phyloP scores from a whole-genome alignment of 2,113 vertebrate genomes.

The Genyomyrus donnyi region DNA sequence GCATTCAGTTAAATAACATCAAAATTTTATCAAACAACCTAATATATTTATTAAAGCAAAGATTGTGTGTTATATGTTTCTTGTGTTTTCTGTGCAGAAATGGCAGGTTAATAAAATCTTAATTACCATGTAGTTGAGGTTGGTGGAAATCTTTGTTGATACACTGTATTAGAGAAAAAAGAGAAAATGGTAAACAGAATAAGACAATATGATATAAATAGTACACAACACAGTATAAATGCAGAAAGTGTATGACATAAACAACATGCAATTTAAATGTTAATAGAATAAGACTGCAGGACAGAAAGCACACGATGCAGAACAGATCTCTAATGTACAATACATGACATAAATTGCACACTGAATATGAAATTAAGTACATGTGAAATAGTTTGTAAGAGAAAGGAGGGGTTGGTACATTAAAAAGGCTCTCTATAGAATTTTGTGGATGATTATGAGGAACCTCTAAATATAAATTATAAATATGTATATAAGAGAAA shows the following conservation, averaged over 20 bases:
- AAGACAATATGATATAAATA: neutral
- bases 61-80: neutral
- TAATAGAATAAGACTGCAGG: neutral
- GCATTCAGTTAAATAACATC: neutral
- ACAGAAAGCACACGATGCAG: neutral
- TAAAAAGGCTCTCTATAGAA: neutral
- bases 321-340: neutral
- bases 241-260: neutral
- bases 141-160: neutral
- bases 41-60: neutral
- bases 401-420: neutral
- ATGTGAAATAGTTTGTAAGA: neutral
- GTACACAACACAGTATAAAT: neutral
- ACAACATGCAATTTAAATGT: neutral
- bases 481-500: neutral
- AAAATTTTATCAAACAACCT: neutral
- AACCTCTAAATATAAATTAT: neutral
- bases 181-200: neutral
- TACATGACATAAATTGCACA: neutral
- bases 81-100: neutral
- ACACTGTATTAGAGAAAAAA: neutral
- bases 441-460: neutral
- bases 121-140: neutral
- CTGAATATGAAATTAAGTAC: neutral
- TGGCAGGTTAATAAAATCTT: neutral